phyloP scores from a whole-genome alignment of 2,113 vertebrate species.

The Camelus dromedarius region DNA sequence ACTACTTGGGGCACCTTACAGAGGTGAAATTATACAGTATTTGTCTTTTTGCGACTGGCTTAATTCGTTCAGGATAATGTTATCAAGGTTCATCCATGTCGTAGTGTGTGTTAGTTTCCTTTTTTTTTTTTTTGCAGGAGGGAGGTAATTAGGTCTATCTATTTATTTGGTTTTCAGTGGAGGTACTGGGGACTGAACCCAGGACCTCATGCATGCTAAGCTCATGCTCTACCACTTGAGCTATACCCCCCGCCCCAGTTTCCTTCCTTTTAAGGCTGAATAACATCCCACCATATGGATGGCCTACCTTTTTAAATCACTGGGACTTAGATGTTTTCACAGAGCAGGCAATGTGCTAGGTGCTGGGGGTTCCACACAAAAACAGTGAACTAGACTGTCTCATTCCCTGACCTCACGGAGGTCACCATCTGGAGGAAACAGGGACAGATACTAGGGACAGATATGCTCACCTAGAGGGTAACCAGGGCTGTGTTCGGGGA shows the following conservation, averaged over 20 bases:
- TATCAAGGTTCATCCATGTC: not conserved
- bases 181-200: too few species aligned
- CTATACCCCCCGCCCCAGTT: not conserved
- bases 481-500: not conserved
- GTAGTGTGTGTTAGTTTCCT: not conserved
- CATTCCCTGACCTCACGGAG: not conserved
- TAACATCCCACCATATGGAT: not conserved
- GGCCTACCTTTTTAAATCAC: not conserved
- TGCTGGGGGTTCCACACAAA: not conserved
- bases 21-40: not conserved
- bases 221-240: too few species aligned
- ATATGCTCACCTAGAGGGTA: not conserved
- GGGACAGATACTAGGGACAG: not conserved
- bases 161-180: too few species aligned
- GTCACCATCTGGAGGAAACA: not conserved
- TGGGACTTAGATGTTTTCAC: not conserved
- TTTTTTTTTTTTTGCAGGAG: too few species aligned
- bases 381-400: not conserved
- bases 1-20: not conserved
- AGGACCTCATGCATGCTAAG: too few species aligned
- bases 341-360: not conserved
- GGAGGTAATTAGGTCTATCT: too few species aligned
- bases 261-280: not conserved
- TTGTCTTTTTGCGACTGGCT: not conserved
- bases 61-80: not conserved